Evolutionary conservation across 2,113 vertebrate genomes (phyloP), one percentile per base, ranked within the genome.

Genomic region (Tachysurus fulvidraco): DNA sequence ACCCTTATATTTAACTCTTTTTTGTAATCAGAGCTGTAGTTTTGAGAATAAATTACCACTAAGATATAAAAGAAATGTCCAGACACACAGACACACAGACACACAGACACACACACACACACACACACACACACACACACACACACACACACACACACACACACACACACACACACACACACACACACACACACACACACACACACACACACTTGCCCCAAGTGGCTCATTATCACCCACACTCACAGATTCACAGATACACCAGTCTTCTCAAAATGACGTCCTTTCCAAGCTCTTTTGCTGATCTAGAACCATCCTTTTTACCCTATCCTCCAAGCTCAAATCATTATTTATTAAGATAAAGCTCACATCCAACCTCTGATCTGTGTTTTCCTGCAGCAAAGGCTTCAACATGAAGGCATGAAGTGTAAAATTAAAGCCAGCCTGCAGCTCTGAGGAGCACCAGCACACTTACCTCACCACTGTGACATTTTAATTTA

Each of bases 161-260:
- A 67, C 13, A 67, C 64, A 5, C 64, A 30, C 64, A 30, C n/a
- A 36, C 28, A 23, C 30, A 19, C 80, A 67, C 28, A 76, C 69
- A 77, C 59, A 54, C 71, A 79, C 23, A 50, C 52, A 64, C 59
- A 55, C 41, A 78, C 30, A 9, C 36, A 36, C 36, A 36, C 36
- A 36, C 36, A 36, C 36, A 36, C 36, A 36, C 36, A 36, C 60
- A 69, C 73, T 73, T 81, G 25, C 81, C 60, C 81, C 50, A 59
- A 69, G 84, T 41, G 87, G 41, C 87, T 88, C 55, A 88, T 90
- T 81, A 86, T 84, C 81, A 84, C 76, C 85, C 55, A 79, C 81
- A 83, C 73, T 80, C 36, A 36, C 36, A 36, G 36, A 36, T 81
- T 50, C 83, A 78, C 50, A 80, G 74, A 67, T 71, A 44, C 82